Conservation (phyloP, 2,888 invertebrate species). For the Platycnemis pennipes region DNA sequence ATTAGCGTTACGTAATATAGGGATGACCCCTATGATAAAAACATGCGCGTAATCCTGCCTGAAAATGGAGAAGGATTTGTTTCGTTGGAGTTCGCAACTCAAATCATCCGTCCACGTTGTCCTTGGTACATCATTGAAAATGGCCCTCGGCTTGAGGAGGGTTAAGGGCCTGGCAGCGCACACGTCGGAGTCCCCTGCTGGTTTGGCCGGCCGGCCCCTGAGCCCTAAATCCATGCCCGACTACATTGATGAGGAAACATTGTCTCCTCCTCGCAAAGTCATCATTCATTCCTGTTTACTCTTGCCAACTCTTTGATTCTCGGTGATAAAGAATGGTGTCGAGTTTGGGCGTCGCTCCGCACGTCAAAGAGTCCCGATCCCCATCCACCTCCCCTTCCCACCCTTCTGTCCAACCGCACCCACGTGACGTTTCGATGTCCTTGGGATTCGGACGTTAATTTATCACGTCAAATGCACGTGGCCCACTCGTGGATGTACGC, state of each 20-base stretch:
- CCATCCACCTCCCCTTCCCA: not conserved
- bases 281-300: conserved; percentile 1
- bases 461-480: conserved; percentile 6
- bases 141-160: not conserved
- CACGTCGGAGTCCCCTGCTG: not conserved
- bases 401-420: not conserved
- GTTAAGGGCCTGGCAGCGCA: not conserved
- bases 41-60: not conserved
- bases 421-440: not conserved
- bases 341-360: not conserved
- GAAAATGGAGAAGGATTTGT: conserved; percentile 1
- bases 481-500: not conserved
- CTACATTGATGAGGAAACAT: not conserved
- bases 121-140: not conserved
- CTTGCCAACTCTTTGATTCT: not conserved
- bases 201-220: not conserved
- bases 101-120: not conserved
- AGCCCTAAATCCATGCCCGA: not conserved
- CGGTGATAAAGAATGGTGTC: not conserved
- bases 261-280: not conserved
- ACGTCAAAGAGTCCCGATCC: not conserved
- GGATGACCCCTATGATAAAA: too few relatives aligned
- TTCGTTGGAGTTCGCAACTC: not conserved
- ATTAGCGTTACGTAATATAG: too few relatives aligned
- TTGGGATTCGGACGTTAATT: conserved; percentile 9